Percentiles rank a stretch among this genome's conserved stretches.
These are phyloP conservation scores for Oceanites oceanicus DNA, from an alignment of 2,113 vertebrate genomes.

Conservation along the genomic window DNA sequence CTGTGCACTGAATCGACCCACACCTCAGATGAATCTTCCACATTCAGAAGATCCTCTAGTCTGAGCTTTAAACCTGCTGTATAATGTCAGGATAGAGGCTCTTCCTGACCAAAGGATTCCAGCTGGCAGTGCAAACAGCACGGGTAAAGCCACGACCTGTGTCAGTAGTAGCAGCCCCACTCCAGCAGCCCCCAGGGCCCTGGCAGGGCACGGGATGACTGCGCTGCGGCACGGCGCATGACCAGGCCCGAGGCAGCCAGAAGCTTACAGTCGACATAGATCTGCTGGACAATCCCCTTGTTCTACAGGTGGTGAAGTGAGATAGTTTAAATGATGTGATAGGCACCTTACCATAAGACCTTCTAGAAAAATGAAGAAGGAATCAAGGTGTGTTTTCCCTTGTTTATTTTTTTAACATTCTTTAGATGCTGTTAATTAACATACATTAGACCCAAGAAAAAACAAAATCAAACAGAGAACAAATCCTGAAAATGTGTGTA, in stretches of 20 bases:
- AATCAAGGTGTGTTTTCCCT: neutral
- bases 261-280: neutral
- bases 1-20: neutral
- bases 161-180: neutral
- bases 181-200: neutral
- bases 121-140: neutral
- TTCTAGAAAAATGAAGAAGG: neutral
- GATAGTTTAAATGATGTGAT: neutral
- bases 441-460: neutral
- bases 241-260: neutral
- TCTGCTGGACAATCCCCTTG: neutral
- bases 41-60: neutral
- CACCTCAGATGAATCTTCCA: neutral
- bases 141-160: neutral
- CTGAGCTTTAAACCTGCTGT: neutral
- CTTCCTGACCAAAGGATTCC: neutral
- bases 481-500: neutral
- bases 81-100: neutral
- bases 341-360: neutral
- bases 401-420: neutral
- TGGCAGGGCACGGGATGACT: neutral
- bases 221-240: rapidly evolving
- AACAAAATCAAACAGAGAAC: neutral
- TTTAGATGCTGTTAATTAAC: neutral
- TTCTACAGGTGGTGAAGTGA: neutral